Base-by-base conservation (phyloP, 35 echinoderm and acorn worm species). In the Ophiothrix spiculata region DNA sequence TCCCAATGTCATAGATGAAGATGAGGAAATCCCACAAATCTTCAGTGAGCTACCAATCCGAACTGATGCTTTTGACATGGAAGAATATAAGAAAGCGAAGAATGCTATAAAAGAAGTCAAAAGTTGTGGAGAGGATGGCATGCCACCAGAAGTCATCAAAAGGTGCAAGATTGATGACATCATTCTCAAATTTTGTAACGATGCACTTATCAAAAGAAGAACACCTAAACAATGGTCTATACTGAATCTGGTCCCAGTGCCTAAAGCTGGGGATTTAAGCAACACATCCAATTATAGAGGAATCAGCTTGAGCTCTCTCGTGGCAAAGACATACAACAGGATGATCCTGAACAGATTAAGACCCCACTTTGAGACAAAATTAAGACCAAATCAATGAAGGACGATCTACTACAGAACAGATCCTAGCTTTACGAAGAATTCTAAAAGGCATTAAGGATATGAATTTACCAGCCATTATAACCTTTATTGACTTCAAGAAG, bases 311-410 rank as follows among this genome's bases (percentile, higher is more conserved):
- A 84, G 36, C 49, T 84, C 81, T 8, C 25, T 64, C 10, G 81
- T 84, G 0, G 81, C 81, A 29, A 84, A 84, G 36, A 84, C 81
- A 82, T 82, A 54, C 80, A 82, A 46, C 39, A 40, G 80, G 45
- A 82, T 82, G 81, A 25, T 84, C 3, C 31, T 84, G 4, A 84
- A 84, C 49, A 56, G 81, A 63, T n/a, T 84, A 6, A 84, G 81
- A 84, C 81, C 81, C 19, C 32, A 63, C 42, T 42, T 84, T 6
- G 13, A 64, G 11, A n/a, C 4, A 78, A 39, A 78, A 69, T 12
- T n/a, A 12, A n/a, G 3, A 2, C 1, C 1, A 28, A 25, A 2
- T 69, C 23, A 6, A n/a, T 1, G 23, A 69, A 69, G 29, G 29
- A n/a, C 4, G 60, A n/a, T 69, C 4, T 28, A 69, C 60, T 28